These are phyloP conservation scores for Euspilapteryx auroguttella DNA, from an alignment of 2,888 invertebrate genomes.

Conservation along the genomic window DNA sequence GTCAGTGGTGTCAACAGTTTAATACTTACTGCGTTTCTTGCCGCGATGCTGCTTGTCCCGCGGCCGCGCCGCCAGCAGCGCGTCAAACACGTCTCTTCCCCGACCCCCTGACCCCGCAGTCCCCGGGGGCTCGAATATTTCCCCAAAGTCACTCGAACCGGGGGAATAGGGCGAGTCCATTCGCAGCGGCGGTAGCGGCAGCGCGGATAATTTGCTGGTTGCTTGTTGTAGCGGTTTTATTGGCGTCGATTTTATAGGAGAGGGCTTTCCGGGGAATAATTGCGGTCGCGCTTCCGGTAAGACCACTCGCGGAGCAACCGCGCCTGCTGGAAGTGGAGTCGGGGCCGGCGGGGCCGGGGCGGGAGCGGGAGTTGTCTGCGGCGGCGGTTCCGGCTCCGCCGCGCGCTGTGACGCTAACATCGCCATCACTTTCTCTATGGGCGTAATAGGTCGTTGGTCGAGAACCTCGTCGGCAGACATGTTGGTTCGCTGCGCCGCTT, in stretches of 20 bases:
- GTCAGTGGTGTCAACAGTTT: too few species aligned
- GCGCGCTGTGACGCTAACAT: slow-evolving; percentile 55
- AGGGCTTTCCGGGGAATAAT: neutral
- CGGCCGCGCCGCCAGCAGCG: slow-evolving; percentile 62
- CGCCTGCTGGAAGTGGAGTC: neutral
- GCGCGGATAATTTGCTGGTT: slow-evolving; percentile 14
- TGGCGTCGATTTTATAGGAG: slow-evolving; percentile 63
- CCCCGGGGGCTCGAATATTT: slow-evolving; percentile 84
- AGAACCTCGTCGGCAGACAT: slow-evolving; percentile 48
- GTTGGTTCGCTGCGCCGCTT: slow-evolving; percentile 50
- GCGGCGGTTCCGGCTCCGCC: slow-evolving; percentile 32
- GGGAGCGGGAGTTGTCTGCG: slow-evolving; percentile 11
- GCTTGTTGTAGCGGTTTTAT: slow-evolving; percentile 59
- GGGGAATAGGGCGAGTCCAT: slow-evolving; percentile 84
- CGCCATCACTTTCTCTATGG: slow-evolving; percentile 63
- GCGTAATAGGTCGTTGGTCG: slow-evolving; percentile 51
- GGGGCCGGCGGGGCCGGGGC: slow-evolving; percentile 35
- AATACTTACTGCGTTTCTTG: too few species aligned
- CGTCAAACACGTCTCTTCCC: slow-evolving; percentile 68
- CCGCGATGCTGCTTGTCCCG: slow-evolving; percentile 11
- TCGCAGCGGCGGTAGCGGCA: slow-evolving; percentile 20
- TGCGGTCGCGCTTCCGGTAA: neutral
- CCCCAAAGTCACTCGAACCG: slow-evolving; percentile 86
- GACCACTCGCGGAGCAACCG: neutral
- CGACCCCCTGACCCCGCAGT: too few species aligned